Evolutionary conservation across 1,140 invertebrate genomes (phyloP).

Genomic region (Odontomachus brunneus): DNA sequence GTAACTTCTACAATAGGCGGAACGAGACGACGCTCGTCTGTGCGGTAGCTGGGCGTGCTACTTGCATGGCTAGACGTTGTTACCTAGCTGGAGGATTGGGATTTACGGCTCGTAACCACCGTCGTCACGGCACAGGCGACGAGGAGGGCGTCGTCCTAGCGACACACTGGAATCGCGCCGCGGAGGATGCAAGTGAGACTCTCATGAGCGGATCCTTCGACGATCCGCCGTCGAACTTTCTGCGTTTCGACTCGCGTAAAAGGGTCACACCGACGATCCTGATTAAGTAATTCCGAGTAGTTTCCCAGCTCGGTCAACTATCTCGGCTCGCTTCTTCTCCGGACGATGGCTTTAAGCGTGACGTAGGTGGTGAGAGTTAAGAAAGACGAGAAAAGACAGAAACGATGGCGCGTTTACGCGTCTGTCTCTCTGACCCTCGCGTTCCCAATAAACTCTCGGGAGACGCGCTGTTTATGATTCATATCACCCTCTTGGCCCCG

Average conservation of each 20-base stretch:
- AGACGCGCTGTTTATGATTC: neutral
- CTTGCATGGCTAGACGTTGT: conserved; percentile 36
- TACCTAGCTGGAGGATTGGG: conserved; percentile 23
- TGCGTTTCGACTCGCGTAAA: conserved; percentile 12
- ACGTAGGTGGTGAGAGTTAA: conserved; percentile 42
- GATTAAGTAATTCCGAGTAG: conserved; percentile 35
- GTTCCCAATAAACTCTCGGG: neutral
- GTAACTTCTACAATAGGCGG: conserved; percentile 11
- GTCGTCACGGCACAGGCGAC: conserved; percentile 1
- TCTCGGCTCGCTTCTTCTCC: conserved; percentile 1
- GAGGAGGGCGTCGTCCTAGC: neutral
- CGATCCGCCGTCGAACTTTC: conserved; percentile 42
- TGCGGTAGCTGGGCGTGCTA: neutral
- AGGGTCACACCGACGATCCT: conserved; percentile 13
- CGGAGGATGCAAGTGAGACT: neutral
- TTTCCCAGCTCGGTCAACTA: conserved; percentile 40
- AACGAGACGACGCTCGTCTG: neutral
- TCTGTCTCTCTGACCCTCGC: neutral
- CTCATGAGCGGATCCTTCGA: conserved; percentile 10
- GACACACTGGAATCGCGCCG: conserved; percentile 2
- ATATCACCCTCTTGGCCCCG: neutral
- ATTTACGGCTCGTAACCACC: conserved; percentile 49
- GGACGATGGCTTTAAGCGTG: conserved; percentile 20
- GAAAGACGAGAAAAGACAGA: conserved; percentile 7
- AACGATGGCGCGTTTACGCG: conserved; percentile 3